These are phyloP conservation scores for Drosophila kambysellisi DNA, from an alignment of 2,888 invertebrate genomes.

Conservation along the genomic window DNA sequence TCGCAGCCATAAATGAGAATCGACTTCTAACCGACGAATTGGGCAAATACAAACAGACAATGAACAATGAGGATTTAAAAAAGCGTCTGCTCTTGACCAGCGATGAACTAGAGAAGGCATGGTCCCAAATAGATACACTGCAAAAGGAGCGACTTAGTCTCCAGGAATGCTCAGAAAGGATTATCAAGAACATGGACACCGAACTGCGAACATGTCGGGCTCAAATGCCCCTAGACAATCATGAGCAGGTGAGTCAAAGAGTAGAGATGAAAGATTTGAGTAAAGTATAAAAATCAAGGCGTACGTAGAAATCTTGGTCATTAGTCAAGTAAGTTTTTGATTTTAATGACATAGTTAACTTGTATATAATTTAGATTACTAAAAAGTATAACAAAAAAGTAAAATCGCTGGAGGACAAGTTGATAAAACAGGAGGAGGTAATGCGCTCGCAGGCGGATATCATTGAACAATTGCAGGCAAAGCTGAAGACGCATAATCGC, in stretches of 20 bases:
- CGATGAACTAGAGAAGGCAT: slow-evolving; percentile 83
- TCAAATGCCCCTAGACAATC: slow-evolving; percentile 61
- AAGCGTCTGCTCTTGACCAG: slow-evolving; percentile 71
- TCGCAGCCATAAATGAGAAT: slow-evolving; percentile 84
- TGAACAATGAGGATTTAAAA: slow-evolving; percentile 43
- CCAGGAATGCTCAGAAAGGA: slow-evolving; percentile 89
- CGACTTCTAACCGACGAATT: slow-evolving; percentile 69
- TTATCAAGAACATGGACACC: slow-evolving; percentile 88
- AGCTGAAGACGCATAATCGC: slow-evolving; percentile 38
- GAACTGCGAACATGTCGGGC: slow-evolving; percentile 87
- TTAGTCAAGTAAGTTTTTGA: neutral
- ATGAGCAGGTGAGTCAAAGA: slow-evolving; percentile 58
- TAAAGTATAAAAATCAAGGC: neutral
- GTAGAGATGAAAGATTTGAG: neutral
- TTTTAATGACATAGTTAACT: neutral
- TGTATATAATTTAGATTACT: slow-evolving; percentile 82
- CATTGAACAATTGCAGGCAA: slow-evolving; percentile 58
- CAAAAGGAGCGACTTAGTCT: slow-evolving; percentile 89
- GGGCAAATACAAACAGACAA: slow-evolving; percentile 53
- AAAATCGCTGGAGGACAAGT: slow-evolving; percentile 85
- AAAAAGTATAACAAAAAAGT: slow-evolving; percentile 86
- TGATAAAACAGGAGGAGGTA: slow-evolving; percentile 43
- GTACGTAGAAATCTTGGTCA: neutral
- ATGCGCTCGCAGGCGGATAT: slow-evolving; percentile 44
- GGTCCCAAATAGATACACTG: slow-evolving; percentile 83